Conservation (phyloP, 2,113 vertebrate genomes). For the Marcusenius ussheri region DNA sequence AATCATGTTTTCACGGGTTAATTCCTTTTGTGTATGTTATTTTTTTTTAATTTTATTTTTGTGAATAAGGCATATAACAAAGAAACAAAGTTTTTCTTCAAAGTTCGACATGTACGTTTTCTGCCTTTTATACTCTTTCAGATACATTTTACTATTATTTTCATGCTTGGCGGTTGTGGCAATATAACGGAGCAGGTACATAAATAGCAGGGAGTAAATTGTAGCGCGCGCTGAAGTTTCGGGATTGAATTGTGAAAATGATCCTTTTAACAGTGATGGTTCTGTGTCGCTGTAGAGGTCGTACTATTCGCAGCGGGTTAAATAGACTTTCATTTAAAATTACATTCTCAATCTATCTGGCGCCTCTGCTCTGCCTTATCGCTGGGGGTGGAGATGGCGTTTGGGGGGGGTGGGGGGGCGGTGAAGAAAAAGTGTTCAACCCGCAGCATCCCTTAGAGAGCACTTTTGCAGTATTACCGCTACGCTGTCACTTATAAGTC, state of each 20-base stretch:
- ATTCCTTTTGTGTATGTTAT: neutral
- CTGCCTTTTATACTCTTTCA: constrained; percentile 39
- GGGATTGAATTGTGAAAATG: constrained; percentile 72
- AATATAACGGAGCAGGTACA: constrained; percentile 46
- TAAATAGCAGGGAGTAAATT: constrained; percentile 57
- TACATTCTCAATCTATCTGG: constrained; percentile 67
- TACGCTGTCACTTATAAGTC: constrained; percentile 57
- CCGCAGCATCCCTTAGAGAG: constrained; percentile 34
- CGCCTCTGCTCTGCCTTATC: constrained; percentile 49
- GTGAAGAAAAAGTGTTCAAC: constrained; percentile 23
- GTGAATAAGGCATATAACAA: constrained; percentile 18
- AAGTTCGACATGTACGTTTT: constrained; percentile 17
- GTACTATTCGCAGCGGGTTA: constrained; percentile 65
- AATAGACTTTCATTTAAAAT: constrained; percentile 72
- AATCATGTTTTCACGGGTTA: neutral
- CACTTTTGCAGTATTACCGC: constrained; percentile 51
- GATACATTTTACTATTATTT: constrained; percentile 51
- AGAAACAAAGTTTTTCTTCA: constrained; percentile 1
- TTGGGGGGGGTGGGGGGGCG: neutral
- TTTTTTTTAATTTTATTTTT: constrained; percentile 12
- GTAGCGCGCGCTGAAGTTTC: constrained; percentile 71
- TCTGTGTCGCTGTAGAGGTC: constrained; percentile 60
- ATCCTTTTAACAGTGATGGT: constrained; percentile 68
- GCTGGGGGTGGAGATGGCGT: constrained; percentile 25
- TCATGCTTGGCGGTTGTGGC: constrained; percentile 40